Evolutionary conservation across 2,797 vertebrate genomes (phyloP), one percentile per base, ranked within the genome.

Genomic region (Manis javanica): DNA sequence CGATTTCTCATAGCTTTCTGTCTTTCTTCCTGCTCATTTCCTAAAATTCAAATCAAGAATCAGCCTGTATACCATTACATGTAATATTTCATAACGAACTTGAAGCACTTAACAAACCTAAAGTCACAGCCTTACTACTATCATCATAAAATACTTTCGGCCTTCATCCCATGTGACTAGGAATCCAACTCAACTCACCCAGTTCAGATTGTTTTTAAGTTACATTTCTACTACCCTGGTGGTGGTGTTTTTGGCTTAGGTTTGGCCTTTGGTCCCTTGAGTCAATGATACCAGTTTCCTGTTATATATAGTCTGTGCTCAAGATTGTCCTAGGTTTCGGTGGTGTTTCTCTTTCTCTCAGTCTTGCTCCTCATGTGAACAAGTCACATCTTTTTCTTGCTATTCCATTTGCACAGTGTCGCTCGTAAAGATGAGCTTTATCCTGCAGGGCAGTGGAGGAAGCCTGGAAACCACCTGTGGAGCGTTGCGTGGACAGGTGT

Each of bases 281-380:
- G 90, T 90, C 46, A 75, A 4, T 85, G 42, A 59, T 88, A 26
- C 1, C 63, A 51, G n/a, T 90, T 85, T 97, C 59, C 51, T 79
- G 34, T 77, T 93, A 53, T n/a, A 26, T 37, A 24, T 69, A 81
- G 42, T 88, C 71, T 91, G 31, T 90, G 42, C 37, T 94, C 55
- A 71, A 0, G 87, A 71, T 95, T 63, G 21, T 10, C 51, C 24
- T 87, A 57, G 55, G 24, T 88, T 95, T 92, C 87, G 9, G 11
- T 82, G 34, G 90, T 91, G 34, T 85, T 90, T 95, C 90, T 94
- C 37, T 87, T 79, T 85, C 19, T 42, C 34, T 88, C 39, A 72
- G 29, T 96, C 92, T 91, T 96, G 42, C 68, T 94, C 96, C 71
- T 94, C 31, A 72, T 92, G 29, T 92, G 37, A 93, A 89, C 72